Evolutionary conservation across 2,888 invertebrate species (phyloP).

Genomic region (Xylota sylvarum): DNA sequence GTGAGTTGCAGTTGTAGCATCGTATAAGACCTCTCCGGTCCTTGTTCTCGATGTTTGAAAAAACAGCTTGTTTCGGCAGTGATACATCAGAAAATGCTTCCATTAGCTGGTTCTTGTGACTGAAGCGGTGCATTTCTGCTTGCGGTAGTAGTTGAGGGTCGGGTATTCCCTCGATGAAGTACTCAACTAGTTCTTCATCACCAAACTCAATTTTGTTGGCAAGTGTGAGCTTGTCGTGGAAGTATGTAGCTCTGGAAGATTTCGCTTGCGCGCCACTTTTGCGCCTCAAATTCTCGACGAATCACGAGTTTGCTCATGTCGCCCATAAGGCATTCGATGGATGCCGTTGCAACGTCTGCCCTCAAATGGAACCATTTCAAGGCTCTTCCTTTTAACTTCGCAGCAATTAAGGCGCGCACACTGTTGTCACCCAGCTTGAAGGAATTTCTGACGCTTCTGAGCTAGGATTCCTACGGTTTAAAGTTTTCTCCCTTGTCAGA

Average conservation of each 20-base stretch:
- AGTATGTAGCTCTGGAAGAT: constrained; percentile 50
- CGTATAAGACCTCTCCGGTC: constrained; percentile 7
- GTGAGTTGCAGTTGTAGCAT: constrained; percentile 47
- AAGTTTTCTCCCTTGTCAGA: constrained; percentile 20
- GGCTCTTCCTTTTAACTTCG: constrained; percentile 8
- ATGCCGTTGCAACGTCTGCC: constrained; percentile 20
- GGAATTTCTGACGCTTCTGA: constrained; percentile 1
- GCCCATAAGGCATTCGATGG: constrained; percentile 7
- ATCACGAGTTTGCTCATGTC: constrained; percentile 36
- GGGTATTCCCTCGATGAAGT: constrained; percentile 72
- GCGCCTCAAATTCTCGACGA: constrained; percentile 56
- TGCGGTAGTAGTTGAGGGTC: constrained; percentile 34
- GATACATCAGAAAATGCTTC: constrained; percentile 43
- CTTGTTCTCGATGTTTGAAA: background rate
- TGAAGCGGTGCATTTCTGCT: constrained; percentile 59
- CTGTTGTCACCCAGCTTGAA: constrained; percentile 6
- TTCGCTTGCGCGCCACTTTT: constrained; percentile 57
- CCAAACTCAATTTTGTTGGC: constrained; percentile 41
- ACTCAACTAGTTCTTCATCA: constrained; percentile 64
- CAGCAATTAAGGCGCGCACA: constrained; percentile 2
- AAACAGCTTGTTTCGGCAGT: background rate
- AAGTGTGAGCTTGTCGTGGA: constrained; percentile 58
- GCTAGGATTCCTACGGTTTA: constrained; percentile 2
- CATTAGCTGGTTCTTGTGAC: constrained; percentile 34
- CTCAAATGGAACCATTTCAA: constrained; percentile 18